Evolutionary conservation across 1,140 invertebrate genomes (phyloP), one percentile per base, ranked within the genome.

Genomic region (Apis cerana): DNA sequence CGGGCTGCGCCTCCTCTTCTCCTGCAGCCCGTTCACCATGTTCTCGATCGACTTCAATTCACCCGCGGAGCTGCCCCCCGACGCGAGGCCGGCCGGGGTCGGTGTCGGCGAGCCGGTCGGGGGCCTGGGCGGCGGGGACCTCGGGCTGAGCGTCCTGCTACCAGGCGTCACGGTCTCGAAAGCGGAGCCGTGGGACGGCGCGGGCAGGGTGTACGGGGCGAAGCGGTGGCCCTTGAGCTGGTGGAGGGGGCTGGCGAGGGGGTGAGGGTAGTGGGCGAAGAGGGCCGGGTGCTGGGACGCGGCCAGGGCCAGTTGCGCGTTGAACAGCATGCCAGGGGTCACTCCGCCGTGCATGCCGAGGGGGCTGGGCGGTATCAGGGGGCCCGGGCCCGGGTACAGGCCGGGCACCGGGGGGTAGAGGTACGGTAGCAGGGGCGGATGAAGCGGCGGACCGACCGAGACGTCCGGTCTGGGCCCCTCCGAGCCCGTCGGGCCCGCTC

Each of bases 11-110:
- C 90, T 84, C 56, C 92, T 89, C 76, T 97, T 97, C 68, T 97
- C 96, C 92, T 99, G 98, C 50, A 99, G 94, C 1, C 98, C 98
- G 93, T 99, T 99, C 83, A 99, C 97, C 98, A 99, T 99, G 92
- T 98, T 98, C 94, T 99, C 98, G 94, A 99, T 99, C 93, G 97
- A 98, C 94, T 98, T 98, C 79, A 99, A 95, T 94, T 99, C 98
- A 89, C 96, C 96, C 80, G 96, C 95, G 85, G 91, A 93, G 33
- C 94, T 89, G 50, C 93, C 91, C 21, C 83, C 87, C n/a, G 87
- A 83, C 91, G 91, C 94, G 79, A 93, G 80, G 12, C 79, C 93
- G 88, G 88, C 86, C 86, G 33, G 33, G 2, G 95, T 94, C 1
- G 95, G 95, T 8, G 95, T 95, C 10, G 96, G 95, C 0, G 95